Conservation (phyloP, 2,888 invertebrate genomes). For the Ophraella communa region DNA sequence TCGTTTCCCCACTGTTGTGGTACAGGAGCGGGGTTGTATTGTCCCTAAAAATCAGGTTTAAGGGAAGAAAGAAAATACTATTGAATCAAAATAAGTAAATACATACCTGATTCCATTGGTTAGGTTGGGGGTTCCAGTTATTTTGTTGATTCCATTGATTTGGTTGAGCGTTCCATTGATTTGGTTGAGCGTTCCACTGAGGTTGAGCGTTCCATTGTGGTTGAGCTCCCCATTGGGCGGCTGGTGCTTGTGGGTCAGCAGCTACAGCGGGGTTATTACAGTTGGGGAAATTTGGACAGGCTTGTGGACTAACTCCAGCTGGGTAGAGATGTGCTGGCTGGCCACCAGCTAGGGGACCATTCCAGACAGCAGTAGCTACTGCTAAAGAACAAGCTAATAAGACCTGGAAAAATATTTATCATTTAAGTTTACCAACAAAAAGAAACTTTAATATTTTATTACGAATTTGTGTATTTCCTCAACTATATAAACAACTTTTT, state of each 20-base stretch:
- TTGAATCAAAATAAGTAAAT: neutral
- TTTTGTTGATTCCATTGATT: constrained; percentile 25
- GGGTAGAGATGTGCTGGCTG: constrained; percentile 56
- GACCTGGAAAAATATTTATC: too few relatives aligned
- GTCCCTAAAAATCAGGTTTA: neutral
- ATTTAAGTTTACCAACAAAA: too few relatives aligned
- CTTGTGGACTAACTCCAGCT: constrained; percentile 59
- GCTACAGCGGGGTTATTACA: constrained; percentile 58
- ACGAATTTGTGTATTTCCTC: too few relatives aligned
- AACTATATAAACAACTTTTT: too few relatives aligned
- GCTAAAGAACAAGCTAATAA: constrained; percentile 55
- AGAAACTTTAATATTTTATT: too few relatives aligned
- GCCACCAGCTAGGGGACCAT: constrained; percentile 58
- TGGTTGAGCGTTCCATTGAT: constrained; percentile 35
- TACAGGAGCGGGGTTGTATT: constrained; percentile 41
- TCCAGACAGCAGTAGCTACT: constrained; percentile 53
- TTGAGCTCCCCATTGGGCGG: constrained; percentile 42
- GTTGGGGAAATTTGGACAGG: constrained; percentile 59
- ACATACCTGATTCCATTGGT: constrained; percentile 23
- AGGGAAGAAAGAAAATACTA: neutral
- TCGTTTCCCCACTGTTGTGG: constrained; percentile 50
- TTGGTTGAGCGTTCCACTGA: constrained; percentile 37
- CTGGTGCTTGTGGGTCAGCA: constrained; percentile 52
- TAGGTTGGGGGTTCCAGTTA: neutral
- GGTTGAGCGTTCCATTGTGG: constrained; percentile 38